These are phyloP conservation scores for Leptopilina syphax DNA, from an alignment of 2,888 invertebrate species.

Conservation along the genomic window DNA sequence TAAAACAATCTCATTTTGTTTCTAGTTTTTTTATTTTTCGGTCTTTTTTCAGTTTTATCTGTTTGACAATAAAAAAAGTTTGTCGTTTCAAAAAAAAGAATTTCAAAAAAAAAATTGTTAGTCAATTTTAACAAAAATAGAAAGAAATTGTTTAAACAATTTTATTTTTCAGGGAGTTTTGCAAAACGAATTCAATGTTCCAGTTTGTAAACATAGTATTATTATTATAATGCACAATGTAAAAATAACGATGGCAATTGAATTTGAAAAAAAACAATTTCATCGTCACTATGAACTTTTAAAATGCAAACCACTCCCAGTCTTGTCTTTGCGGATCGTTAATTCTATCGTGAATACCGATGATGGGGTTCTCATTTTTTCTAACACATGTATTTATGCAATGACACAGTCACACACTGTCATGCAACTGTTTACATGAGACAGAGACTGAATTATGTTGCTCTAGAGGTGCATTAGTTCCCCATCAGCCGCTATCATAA, in stretches of 20 bases:
- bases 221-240: no score
- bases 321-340: conserved; percentile 12
- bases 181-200: no score
- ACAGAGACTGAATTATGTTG: conserved; percentile 7
- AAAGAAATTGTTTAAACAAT: no score
- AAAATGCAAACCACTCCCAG: conserved; percentile 25
- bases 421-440: conserved; percentile 9
- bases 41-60: no score
- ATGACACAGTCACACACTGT: not conserved
- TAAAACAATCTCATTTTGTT: no score
- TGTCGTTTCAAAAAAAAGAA: no score
- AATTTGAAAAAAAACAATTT: conserved; percentile 15
- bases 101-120: no score
- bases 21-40: no score
- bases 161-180: no score
- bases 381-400: not conserved
- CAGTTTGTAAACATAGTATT: no score
- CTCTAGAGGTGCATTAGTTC: conserved; percentile 15
- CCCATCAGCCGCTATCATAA: not conserved
- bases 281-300: not conserved
- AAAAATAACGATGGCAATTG: not conserved
- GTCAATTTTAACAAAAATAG: no score
- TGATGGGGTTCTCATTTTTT: conserved; percentile 1
- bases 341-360: conserved; percentile 20
- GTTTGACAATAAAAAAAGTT: not conserved